Evolutionary conservation across 2,797 vertebrate genomes (phyloP).

Genomic region (Sebastes cheni): DNA sequence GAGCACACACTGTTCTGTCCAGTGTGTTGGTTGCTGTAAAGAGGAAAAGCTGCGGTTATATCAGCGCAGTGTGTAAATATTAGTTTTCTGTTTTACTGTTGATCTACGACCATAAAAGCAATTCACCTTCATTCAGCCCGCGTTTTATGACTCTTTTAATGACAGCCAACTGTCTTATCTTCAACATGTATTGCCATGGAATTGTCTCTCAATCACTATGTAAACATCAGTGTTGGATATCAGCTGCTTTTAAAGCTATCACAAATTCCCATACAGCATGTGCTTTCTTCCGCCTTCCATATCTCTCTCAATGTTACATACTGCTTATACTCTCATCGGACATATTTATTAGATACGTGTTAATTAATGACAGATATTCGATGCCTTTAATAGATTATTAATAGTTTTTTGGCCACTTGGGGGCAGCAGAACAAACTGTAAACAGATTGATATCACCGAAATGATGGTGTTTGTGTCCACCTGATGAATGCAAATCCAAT

Average conservation of each 20-base stretch:
- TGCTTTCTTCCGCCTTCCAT: not conserved
- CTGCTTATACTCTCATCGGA: not conserved
- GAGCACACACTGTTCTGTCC: not conserved
- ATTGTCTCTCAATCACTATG: slow-evolving; percentile 7
- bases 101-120: not conserved
- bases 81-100: slow-evolving; percentile 12
- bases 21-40: not conserved
- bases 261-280: not conserved
- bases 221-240: not conserved
- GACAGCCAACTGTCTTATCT: not conserved
- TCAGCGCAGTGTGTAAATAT: slow-evolving; percentile 11
- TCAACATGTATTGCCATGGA: not conserved
- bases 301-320: not conserved
- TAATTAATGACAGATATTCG: no score
- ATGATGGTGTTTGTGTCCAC: no score
- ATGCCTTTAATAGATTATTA: no score
- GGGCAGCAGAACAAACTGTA: no score
- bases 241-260: not conserved
- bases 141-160: slow-evolving; percentile 5
- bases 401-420: no score
- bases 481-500: no score
- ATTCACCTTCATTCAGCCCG: not conserved
- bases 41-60: not conserved
- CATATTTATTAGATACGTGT: not conserved
- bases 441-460: no score